phyloP scores from a whole-genome alignment of 2,113 vertebrate species.

The Pica pica region DNA sequence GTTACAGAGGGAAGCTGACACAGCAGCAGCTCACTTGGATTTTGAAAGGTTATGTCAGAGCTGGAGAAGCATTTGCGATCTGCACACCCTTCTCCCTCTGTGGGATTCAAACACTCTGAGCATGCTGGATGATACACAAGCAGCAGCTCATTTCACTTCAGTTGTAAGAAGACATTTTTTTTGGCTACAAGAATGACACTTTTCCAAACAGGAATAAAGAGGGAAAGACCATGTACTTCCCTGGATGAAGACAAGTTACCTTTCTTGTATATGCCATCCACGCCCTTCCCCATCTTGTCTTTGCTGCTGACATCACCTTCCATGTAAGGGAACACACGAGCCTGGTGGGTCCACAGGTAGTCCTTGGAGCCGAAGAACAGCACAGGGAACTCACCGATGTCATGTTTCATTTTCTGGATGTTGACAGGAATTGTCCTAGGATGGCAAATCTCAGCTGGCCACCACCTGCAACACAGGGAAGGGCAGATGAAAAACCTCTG shows the following conservation, averaged over 20 bases:
- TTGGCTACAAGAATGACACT: not conserved
- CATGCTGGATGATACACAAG: not conserved
- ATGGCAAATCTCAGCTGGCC: conserved; percentile 97
- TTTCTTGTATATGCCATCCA: conserved; percentile 94
- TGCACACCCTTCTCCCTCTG: not conserved
- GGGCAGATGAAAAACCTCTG: not conserved
- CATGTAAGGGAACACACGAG: conserved; percentile 97
- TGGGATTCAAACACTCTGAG: not conserved
- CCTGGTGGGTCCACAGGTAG: conserved; percentile 98
- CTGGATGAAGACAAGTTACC: conserved; percentile 68
- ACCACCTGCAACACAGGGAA: conserved; percentile 81
- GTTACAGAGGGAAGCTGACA: not conserved
- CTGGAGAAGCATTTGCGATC: not conserved
- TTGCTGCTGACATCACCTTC: conserved; percentile 97
- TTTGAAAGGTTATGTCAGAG: not conserved
- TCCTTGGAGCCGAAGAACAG: conserved; percentile 98
- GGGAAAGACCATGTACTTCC: not conserved
- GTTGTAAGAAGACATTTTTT: not conserved
- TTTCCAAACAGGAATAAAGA: not conserved
- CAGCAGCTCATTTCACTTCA: not conserved
- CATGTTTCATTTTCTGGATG: conserved; percentile 94
- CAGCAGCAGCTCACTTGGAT: not conserved
- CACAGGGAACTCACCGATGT: conserved; percentile 96
- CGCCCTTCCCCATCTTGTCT: conserved; percentile 96
- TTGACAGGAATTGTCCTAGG: conserved; percentile 92